Base-by-base conservation (phyloP, 2,888 invertebrate genomes). In the Drosophila subquinaria region DNA sequence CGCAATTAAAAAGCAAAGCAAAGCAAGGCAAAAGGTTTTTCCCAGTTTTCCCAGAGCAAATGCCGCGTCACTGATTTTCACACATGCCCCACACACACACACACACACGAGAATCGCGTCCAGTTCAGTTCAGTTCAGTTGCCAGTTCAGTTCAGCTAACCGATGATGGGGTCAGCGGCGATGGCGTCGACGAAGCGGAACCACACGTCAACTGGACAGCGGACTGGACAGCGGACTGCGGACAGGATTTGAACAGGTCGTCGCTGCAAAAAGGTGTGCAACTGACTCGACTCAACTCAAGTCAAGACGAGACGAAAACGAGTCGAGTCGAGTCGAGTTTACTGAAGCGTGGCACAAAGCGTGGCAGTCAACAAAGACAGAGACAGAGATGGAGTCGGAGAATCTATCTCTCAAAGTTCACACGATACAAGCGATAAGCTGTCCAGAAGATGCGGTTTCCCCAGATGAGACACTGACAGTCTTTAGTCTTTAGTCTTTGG, bases 61-160 rank as follows among this genome's bases (percentile, higher is more conserved):
- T 86, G 86, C 90, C 82, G 82, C 79, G 70, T 79, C 82, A 88
- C 83, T 88, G 86, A 89, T 89, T 88, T 85, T 72, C 88, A 82
- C 88, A 76, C 76, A 76, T 69, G 36, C 50, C 17, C 35, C 52
- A 30, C 42, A 27, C 57, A 6, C 88, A 82, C 88, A 76, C 76
- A 27, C 57, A 6, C 52, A 30, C 42, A 27, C 57, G 4, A 15
- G 11, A 6, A 11, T 15, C 33, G 30, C 30, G 15, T 17, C 8
- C 17, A 35, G 35, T 35, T n/a, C n/a, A 56, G 43, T 5, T 13
- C 5, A 5, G 33, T 33, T 6, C 27, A 35, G 45, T 15, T 20
- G 23, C 23, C 23, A n/a, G n/a, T n/a, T n/a, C n/a, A 36, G 56
- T n/a, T 27, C 35, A 23, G 20, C 23, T 40, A 52, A 38, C 53